Evolutionary conservation across 2,113 vertebrate genomes (phyloP), one percentile per base, ranked within the genome.

Genomic region (Syrrhaptes paradoxus): DNA sequence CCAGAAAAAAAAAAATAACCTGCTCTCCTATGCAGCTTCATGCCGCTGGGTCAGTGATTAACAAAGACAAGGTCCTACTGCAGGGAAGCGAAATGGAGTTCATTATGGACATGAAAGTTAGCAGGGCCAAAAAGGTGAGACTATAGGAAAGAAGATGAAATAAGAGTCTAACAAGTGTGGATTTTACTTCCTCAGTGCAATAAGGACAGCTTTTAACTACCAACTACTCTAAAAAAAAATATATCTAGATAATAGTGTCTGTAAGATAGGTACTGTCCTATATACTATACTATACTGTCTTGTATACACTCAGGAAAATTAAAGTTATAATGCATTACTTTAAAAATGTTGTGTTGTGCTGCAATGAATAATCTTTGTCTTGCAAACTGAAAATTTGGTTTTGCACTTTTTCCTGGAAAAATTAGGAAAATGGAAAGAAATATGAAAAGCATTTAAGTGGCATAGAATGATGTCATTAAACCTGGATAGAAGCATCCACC

Each of bases 41-140:
- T 7, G 16, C 89, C 13, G 31, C 90, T 81, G 86, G 96, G 97
- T 97, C 96, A 95, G 89, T 96, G 97, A 97, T 97, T 96, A 95
- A 97, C 90, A 97, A 97, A 96, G 95, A 96, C 86, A 96, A 94
- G 95, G 96, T 97, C 94, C 91, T 96, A 72, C 94, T 92, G 90
- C 90, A 94, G 93, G 90, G 88, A 96, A 97, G 94, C 97, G 93
- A 96, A 97, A 96, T 97, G 94, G 96, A 97, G 97, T 97, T 97
- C 96, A 97, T 97, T 97, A 97, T 55, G 87, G 94, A 94, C 92
- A 97, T 96, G 93, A 97, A 95, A 97, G 95, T 96, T 87, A 84
- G 80, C 49, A 62, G 87, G 92, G 95, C 93, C 91, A 93, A 77
- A 95, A 96, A 94, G 96, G 97, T 96, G 96, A 97, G 75, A 32